Evolutionary conservation across 2,113 vertebrate genomes (phyloP), one percentile per base, ranked within the genome.

Genomic region (Alethe diademata): DNA sequence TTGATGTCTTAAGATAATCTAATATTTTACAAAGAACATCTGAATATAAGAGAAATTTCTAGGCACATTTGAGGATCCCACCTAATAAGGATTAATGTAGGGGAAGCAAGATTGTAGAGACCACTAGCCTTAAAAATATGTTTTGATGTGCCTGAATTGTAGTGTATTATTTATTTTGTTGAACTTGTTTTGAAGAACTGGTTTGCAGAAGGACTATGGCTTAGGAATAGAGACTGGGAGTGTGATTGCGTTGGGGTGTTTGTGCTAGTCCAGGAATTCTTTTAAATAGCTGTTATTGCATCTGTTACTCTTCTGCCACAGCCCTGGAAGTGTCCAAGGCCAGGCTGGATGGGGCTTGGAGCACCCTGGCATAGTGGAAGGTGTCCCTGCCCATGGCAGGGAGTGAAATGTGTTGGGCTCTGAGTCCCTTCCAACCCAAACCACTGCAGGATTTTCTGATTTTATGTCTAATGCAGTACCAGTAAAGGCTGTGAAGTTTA

Each of bases 321-420:
- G 1, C 23, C 22, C 33, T 38, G 28, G 23, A 0, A 29, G n/a
- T 60, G 33, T 4, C 5, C 43, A 1, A 25, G 76, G 24, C 51
- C 11, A 18, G 45, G 45, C 0, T 89, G 60, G 72, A 26, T 0
- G 0, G 26, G 45, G 23, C 60, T 66, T 45, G 69, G 33, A 66
- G 23, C 28, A 73, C 0, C 19, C 38, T 73, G 53, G 51, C 7
- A 1, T 0, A 5, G 23, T 29, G 53, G 12, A 7, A 60, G 3
- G 11, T 66, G 67, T 66, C 38, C 43, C 51, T 58, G 60, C 23
- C 19, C 36, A 2, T n/a, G 43, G 51, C 43, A 81, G 23, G 8
- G 19, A 0, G 1, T 57, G 50, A 20, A 1, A 31, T 35, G 35
- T 12, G 19, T 1, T 36, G 50, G 12, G 16, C 6, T 66, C 60